Evolutionary conservation across 2,888 invertebrate genomes (phyloP).

Genomic region (Amphimallon solstitiale): DNA sequence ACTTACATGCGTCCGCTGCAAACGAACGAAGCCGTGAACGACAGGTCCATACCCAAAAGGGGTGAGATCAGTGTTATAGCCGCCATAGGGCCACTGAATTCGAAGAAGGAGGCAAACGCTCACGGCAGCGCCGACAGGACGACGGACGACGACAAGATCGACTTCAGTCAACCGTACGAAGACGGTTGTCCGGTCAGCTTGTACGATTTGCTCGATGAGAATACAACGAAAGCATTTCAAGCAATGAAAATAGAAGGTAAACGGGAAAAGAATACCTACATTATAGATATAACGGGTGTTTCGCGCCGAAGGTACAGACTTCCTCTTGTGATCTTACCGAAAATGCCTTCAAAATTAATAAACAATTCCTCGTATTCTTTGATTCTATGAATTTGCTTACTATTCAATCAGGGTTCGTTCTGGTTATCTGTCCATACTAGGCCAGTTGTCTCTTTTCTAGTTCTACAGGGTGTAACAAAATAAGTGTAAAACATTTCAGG

Average conservation of each 20-base stretch:
- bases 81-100: constrained; percentile 86
- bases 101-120: constrained; percentile 83
- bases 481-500: too few species aligned
- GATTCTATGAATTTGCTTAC: too few species aligned
- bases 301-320: not conserved
- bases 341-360: too few species aligned
- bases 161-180: constrained; percentile 78
- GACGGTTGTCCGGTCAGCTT: constrained; percentile 78
- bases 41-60: constrained; percentile 74
- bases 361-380: too few species aligned
- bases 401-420: too few species aligned
- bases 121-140: constrained; percentile 80
- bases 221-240: constrained; percentile 76
- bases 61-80: constrained; percentile 80
- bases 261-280: constrained; percentile 21
- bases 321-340: too few species aligned
- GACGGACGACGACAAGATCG: constrained; percentile 78
- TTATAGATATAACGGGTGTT: not conserved
- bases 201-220: constrained; percentile 69
- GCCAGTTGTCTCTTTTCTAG: too few species aligned
- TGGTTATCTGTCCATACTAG: too few species aligned
- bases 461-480: too few species aligned
- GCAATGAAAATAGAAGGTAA: constrained; percentile 69
- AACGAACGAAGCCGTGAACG: constrained; percentile 78
- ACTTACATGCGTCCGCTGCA: constrained; percentile 81